Percentiles rank a stretch among this genome's conserved stretches.
phyloP scores from a whole-genome alignment of 1,140 invertebrate genomes.

The Telenomus remus region DNA sequence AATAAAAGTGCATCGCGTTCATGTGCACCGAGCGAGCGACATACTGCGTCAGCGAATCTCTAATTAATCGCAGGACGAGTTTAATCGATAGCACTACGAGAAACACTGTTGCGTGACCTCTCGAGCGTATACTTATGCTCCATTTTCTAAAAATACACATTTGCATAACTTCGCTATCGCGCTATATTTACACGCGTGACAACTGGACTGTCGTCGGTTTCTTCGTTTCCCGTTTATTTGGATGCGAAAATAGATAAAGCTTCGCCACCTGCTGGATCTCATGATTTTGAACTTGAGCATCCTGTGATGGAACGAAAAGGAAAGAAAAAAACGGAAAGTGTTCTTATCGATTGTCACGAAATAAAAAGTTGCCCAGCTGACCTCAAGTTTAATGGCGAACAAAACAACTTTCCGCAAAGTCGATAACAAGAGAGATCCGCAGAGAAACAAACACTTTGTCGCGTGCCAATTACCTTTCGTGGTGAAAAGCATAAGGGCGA shows the following conservation, averaged over 20 bases:
- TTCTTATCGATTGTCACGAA: too few species aligned
- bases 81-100: conserved; percentile 47
- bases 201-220: conserved; percentile 4
- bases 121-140: conserved; percentile 30
- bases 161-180: conserved; percentile 22
- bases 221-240: neutral
- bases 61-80: conserved; percentile 53
- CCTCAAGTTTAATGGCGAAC: too few species aligned
- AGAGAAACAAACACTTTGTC: too few species aligned
- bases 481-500: neutral
- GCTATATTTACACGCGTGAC: conserved; percentile 22
- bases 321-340: too few species aligned
- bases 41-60: conserved; percentile 23
- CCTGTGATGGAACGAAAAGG: too few species aligned
- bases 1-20: conserved; percentile 2
- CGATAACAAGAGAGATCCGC: too few species aligned
- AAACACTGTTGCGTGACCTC: conserved; percentile 52
- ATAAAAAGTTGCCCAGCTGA: too few species aligned
- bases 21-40: conserved; percentile 12
- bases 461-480: neutral
- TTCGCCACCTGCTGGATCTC: too few species aligned
- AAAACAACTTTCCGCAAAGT: too few species aligned
- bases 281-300: too few species aligned
- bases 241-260: too few species aligned
- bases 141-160: conserved; percentile 51